Percentiles rank a stretch among this genome's conserved stretches.
Conservation (phyloP, 2,888 invertebrate genomes). For the Drosophila nr. fundita region DNA sequence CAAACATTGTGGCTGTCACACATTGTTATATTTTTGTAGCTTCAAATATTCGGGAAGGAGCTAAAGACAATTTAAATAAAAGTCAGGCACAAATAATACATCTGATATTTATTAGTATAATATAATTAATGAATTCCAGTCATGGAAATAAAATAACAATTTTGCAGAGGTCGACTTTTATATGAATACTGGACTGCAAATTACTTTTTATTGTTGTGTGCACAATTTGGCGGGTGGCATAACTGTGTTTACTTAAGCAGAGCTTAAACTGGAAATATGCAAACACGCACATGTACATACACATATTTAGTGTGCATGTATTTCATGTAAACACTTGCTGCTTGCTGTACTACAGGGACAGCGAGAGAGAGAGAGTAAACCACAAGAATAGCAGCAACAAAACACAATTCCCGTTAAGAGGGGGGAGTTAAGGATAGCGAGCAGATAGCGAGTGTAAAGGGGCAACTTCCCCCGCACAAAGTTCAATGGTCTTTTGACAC, state of each 20-base stretch:
- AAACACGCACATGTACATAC: not conserved
- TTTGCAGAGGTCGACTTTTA: not conserved
- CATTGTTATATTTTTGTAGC: not conserved
- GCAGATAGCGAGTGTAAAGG: slow-evolving; percentile 11
- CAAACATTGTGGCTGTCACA: not conserved
- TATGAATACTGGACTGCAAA: not conserved
- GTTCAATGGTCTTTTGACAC: slow-evolving; percentile 85
- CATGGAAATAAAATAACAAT: not conserved
- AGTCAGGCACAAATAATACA: not conserved
- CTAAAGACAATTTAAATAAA: too few species aligned
- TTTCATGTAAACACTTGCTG: slow-evolving; percentile 50
- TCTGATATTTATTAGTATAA: not conserved
- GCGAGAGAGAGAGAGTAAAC: not conserved
- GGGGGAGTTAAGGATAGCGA: not conserved
- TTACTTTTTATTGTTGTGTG: not conserved
- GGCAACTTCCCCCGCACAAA: slow-evolving; percentile 64
- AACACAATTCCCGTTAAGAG: slow-evolving; percentile 10
- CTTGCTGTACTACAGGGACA: slow-evolving; percentile 24
- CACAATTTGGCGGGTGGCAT: not conserved
- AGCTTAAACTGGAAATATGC: slow-evolving; percentile 1
- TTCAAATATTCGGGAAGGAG: not conserved
- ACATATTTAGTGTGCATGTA: slow-evolving; percentile 10
- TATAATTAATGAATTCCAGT: not conserved
- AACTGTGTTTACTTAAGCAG: not conserved
- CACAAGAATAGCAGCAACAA: slow-evolving; percentile 36